These are phyloP conservation scores for Drosophila carrolli DNA, from an alignment of 1,140 invertebrate genomes.

Conservation along the genomic window DNA sequence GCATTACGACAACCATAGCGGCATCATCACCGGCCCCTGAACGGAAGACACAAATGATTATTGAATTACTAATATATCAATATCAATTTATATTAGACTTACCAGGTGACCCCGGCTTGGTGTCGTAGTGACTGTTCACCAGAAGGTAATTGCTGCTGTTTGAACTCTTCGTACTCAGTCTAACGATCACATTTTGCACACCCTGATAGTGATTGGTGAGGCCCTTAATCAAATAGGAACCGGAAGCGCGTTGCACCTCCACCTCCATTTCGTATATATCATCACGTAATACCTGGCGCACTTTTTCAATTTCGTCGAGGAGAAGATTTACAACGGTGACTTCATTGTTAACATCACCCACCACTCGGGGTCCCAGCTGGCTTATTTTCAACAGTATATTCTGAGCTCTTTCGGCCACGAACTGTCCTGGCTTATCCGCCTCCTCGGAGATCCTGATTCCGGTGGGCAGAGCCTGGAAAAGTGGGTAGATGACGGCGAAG, in stretches of 20 bases:
- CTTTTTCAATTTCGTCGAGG: conserved; percentile 80
- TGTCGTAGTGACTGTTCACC: conserved; percentile 97
- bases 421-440: conserved; percentile 44
- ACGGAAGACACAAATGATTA: too few relatives aligned
- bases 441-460: conserved; percentile 56
- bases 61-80: too few relatives aligned
- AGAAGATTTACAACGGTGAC: conserved; percentile 86
- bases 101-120: conserved; percentile 91
- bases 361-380: conserved; percentile 88
- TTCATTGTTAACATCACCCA: conserved; percentile 89
- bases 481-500: conserved; percentile 61
- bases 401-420: conserved; percentile 73
- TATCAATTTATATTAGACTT: not conserved
- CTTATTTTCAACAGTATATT: conserved; percentile 87
- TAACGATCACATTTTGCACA: conserved; percentile 92
- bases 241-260: conserved; percentile 86
- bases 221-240: conserved; percentile 90
- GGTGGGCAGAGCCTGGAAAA: conserved; percentile 56
- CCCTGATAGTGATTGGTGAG: conserved; percentile 90
- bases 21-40: conserved; percentile 90
- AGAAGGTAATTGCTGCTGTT: conserved; percentile 87
- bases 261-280: conserved; percentile 70
- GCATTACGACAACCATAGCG: conserved; percentile 95
- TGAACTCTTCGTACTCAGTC: conserved; percentile 86
- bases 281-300: conserved; percentile 44